Percentiles rank a stretch among this genome's conserved stretches.
phyloP scores from a whole-genome alignment of 2,113 vertebrate species.

The Oncorhynchus masou region DNA sequence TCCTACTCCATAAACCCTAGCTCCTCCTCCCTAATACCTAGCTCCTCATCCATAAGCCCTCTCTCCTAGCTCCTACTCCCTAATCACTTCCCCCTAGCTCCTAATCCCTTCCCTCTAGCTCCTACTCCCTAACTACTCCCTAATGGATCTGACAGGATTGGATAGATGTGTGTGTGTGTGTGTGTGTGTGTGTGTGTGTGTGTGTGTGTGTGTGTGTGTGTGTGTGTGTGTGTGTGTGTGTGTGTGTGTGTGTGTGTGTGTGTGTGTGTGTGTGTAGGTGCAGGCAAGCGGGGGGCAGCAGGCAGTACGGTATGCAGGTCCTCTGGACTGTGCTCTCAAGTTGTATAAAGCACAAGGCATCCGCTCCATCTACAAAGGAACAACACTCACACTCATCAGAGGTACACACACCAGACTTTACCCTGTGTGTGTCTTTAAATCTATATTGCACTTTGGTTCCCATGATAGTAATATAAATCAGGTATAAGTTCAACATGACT shows the following conservation, averaged over 20 bases:
- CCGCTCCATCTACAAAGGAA: constrained; percentile 72
- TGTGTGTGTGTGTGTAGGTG: constrained; percentile 53
- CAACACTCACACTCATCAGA: constrained; percentile 75
- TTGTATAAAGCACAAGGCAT: constrained; percentile 72
- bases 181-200: not conserved
- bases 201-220: constrained; percentile 1
- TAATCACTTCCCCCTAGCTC: no score
- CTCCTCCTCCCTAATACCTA: no score
- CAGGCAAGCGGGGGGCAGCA: constrained; percentile 53
- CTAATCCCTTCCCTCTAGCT: no score
- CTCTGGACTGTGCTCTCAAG: constrained; percentile 68
- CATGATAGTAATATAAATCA: no score
- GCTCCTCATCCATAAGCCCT: no score
- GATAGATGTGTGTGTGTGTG: not conserved
- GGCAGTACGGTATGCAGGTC: constrained; percentile 57
- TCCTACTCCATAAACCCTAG: no score
- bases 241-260: constrained; percentile 1
- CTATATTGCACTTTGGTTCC: not conserved
- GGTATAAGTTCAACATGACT: not conserved
- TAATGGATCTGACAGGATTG: no score
- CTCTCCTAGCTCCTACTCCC: no score
- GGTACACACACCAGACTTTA: constrained; percentile 50
- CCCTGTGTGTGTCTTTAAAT: not conserved
- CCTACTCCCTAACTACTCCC: no score
- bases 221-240: constrained; percentile 4